Percentiles rank a stretch among this genome's conserved stretches.
Conservation (phyloP, 2,888 invertebrate species). For the Uropetala carovei region DNA sequence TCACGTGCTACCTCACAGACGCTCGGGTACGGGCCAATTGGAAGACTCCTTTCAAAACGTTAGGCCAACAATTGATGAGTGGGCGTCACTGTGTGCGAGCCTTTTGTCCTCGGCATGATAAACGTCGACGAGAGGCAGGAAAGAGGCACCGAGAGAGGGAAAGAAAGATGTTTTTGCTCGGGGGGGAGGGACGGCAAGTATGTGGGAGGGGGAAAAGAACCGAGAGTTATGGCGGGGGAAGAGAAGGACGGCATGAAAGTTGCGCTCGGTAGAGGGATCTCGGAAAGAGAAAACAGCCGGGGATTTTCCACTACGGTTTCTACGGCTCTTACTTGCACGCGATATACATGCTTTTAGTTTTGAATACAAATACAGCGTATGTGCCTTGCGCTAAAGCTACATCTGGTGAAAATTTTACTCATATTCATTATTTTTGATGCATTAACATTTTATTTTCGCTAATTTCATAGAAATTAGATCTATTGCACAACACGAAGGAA, state of each 20-base stretch:
- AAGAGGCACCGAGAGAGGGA: not conserved
- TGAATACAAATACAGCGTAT: too few relatives aligned
- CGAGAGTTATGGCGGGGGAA: not conserved
- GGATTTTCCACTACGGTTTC: constrained; percentile 13
- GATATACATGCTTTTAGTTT: not conserved
- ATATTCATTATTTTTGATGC: too few relatives aligned
- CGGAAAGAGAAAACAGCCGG: not conserved
- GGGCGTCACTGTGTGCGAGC: constrained; percentile 38
- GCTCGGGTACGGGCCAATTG: not conserved
- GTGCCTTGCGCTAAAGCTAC: too few relatives aligned
- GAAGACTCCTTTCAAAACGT: not conserved
- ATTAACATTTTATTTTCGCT: too few relatives aligned
- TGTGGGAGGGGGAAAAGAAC: not conserved
- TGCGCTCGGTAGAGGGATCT: not conserved
- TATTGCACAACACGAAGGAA: too few relatives aligned
- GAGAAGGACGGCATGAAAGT: not conserved
- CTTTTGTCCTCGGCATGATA: constrained; percentile 56
- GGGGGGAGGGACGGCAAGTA: not conserved
- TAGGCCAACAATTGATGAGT: constrained; percentile 43
- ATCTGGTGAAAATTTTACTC: too few relatives aligned
- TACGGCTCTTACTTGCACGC: not conserved
- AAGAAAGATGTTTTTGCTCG: not conserved
- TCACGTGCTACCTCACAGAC: not conserved
- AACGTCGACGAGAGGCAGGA: constrained; percentile 43
- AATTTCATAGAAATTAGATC: too few relatives aligned